phyloP scores from a whole-genome alignment of 2,888 invertebrate genomes.

The Tetheella fluctuosa region DNA sequence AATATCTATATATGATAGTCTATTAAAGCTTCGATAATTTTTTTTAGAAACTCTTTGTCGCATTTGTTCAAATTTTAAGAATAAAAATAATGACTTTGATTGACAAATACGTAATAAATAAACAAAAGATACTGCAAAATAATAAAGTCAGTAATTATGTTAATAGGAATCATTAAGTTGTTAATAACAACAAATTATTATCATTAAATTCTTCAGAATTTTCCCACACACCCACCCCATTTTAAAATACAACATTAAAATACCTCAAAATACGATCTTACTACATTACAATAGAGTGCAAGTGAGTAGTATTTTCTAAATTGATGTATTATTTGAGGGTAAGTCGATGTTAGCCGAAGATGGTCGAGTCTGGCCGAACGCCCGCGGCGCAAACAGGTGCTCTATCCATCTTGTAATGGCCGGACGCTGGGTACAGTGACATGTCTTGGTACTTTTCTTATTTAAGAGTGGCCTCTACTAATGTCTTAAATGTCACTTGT shows the following conservation, averaged over 20 bases:
- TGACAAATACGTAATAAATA: too few relatives aligned
- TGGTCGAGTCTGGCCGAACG: conserved; percentile 54
- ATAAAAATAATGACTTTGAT: too few relatives aligned
- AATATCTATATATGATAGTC: too few relatives aligned
- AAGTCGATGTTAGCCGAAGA: conserved; percentile 42
- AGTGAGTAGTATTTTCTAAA: conserved; percentile 1
- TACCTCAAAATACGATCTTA: conserved; percentile 18
- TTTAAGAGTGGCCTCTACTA: not conserved
- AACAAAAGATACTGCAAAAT: too few relatives aligned
- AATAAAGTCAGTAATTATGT: too few relatives aligned
- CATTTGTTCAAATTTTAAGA: too few relatives aligned
- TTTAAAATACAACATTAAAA: not conserved
- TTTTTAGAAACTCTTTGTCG: too few relatives aligned
- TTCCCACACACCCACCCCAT: conserved; percentile 38
- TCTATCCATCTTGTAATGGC: conserved; percentile 68
- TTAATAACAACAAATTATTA: not conserved
- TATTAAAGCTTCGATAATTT: too few relatives aligned
- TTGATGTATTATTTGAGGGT: conserved; percentile 11
- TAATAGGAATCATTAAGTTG: conserved; percentile 1
- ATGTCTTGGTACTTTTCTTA: conserved; percentile 53
- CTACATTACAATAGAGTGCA: conserved; percentile 1
- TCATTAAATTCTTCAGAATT: conserved; percentile 16
- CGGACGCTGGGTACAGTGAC: conserved; percentile 52
- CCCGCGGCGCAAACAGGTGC: conserved; percentile 74
- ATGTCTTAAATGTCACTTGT: not conserved